Percentiles rank a stretch among this genome's conserved stretches.
phyloP scores from a whole-genome alignment of 2,888 invertebrate species.

The Caenorhabditis japonica region DNA sequence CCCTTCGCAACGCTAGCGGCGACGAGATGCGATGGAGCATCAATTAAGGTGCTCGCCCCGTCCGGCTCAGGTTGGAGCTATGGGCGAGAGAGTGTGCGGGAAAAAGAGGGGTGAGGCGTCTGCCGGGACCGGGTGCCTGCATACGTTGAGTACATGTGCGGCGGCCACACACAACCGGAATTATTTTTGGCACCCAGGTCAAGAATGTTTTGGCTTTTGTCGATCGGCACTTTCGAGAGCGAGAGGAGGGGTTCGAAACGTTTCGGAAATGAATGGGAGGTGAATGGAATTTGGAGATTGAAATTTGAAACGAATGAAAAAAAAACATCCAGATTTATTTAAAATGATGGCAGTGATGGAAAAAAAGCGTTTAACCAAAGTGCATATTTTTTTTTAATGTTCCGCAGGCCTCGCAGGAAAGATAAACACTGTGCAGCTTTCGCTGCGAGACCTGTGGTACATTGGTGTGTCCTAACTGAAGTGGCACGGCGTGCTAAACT shows the following conservation, averaged over 20 bases:
- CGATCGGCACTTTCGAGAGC: constrained; percentile 32
- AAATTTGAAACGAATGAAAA: not conserved
- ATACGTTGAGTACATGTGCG: constrained; percentile 20
- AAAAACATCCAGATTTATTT: not conserved
- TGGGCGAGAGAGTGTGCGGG: constrained; percentile 1
- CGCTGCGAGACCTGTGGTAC: no score
- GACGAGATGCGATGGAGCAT: constrained; percentile 43
- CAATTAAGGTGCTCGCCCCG: constrained; percentile 48
- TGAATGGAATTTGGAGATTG: not conserved
- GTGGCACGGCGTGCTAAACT: no score
- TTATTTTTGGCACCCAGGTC: constrained; percentile 48
- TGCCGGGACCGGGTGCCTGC: constrained; percentile 16
- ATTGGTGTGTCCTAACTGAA: no score
- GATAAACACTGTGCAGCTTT: no score
- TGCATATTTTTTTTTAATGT: no score
- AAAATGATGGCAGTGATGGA: no score
- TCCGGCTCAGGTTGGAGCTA: constrained; percentile 51
- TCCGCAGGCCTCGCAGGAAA: no score
- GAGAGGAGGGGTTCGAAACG: constrained; percentile 26
- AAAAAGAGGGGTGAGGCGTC: constrained; percentile 11
- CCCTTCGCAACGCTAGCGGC: not conserved
- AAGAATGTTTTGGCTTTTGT: constrained; percentile 44
- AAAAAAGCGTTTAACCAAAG: no score
- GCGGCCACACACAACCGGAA: constrained; percentile 36
- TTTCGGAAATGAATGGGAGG: not conserved